Evolutionary conservation across 2,113 vertebrate genomes (phyloP), one percentile per base, ranked within the genome.

Genomic region (Macroglossus sobrinus): DNA sequence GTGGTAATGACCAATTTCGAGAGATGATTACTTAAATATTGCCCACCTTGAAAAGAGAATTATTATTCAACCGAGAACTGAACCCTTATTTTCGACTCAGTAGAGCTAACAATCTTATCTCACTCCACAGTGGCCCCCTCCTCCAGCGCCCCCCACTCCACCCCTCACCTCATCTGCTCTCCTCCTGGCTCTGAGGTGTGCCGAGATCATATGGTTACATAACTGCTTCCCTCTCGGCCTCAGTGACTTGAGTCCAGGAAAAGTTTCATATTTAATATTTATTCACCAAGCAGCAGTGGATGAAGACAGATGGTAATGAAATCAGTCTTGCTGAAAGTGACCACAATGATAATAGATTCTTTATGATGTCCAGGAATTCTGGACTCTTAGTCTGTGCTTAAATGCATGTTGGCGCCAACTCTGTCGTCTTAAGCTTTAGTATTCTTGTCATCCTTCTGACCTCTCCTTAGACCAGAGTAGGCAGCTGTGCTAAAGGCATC

Each of bases 1-100:
- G 96, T 98, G 98, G 98, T 99, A 99, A 99, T 99, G 98, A 98
- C 98, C 98, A 99, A 98, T 99, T 99, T 98, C 98, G 97, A 98
- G 98, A 98, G 98, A 98, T 98, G 98, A 98, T 99, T 98, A 98
- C 98, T 98, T 98, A 98, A 98, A 98, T 98, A 98, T 98, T 91
- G 93, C 98, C 98, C 98, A 98, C 98, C 98, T 99, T 98, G 98
- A 98, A 98, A 98, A 98, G 97, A 98, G 98, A 99, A 99, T 99
- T 98, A 98, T 98, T 98, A 97, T 98, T 98, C 97, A 98, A 97
- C 98, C 96, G 97, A 98, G 98, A 98, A 98, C 98, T 33, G 98
- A 98, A 98, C 96, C 95, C 97, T 98, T 98, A 98, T 98, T 98
- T 99, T 98, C 97, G 84, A 98, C 97, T 98, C 98, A 97, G 97